These are phyloP conservation scores for Trichoplusia ni DNA, from an alignment of 1,140 invertebrate species.

Conservation along the genomic window DNA sequence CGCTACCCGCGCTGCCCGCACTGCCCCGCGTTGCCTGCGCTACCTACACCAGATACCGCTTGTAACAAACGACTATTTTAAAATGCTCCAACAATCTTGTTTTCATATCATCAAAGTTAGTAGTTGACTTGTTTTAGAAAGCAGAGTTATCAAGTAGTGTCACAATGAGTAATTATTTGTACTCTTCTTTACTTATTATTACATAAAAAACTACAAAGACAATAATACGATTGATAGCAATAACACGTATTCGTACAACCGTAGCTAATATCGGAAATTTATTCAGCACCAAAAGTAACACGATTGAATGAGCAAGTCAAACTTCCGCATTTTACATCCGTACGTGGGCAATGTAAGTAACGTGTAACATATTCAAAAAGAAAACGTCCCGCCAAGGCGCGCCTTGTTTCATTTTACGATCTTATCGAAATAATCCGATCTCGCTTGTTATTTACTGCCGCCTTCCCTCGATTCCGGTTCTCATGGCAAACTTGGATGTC, in stretches of 20 bases:
- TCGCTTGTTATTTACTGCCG: conserved; percentile 78
- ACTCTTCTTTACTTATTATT: no score
- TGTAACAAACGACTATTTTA: conserved; percentile 15
- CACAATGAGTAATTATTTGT: no score
- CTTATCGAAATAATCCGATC: conserved; percentile 81
- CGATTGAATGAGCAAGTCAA: conserved; percentile 43
- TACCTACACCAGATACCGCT: conserved; percentile 10
- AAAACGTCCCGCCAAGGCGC: conserved; percentile 67
- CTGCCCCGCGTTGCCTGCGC: background rate
- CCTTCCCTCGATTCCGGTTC: conserved; percentile 66
- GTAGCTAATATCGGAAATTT: conserved; percentile 12
- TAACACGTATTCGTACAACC: background rate
- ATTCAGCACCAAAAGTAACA: conserved; percentile 28
- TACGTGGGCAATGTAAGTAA: conserved; percentile 51
- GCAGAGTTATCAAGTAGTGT: no score
- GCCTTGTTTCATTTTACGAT: conserved; percentile 79
- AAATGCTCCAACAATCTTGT: conserved; percentile 14
- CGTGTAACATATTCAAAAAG: conserved; percentile 70
- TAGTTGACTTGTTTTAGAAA: no score
- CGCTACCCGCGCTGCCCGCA: background rate
- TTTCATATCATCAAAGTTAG: no score
- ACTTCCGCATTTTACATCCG: conserved; percentile 48
- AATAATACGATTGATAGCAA: no score
- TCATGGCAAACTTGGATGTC: conserved; percentile 45
- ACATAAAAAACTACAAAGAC: no score